Percentiles rank a stretch among this genome's conserved stretches.
phyloP scores from a whole-genome alignment of 2,797 vertebrate genomes.

The Mormyrops attenuatus region DNA sequence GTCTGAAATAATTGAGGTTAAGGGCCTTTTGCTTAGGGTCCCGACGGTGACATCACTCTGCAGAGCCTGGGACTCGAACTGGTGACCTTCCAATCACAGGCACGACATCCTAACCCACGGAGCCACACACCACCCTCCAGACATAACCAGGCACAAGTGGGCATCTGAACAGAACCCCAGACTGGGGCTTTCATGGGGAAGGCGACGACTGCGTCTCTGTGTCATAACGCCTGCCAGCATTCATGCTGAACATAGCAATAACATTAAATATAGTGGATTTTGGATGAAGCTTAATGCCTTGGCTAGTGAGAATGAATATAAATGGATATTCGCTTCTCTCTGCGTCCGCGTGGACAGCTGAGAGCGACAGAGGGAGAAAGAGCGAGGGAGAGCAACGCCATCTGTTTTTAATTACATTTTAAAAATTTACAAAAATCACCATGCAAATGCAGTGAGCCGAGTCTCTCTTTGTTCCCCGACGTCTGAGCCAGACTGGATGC shows the following conservation, averaged over 20 bases:
- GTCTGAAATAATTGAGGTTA: not conserved
- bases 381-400: not conserved
- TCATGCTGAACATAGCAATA: not conserved
- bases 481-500: not conserved
- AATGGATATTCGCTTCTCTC: not conserved
- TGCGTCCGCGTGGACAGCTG: not conserved
- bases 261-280: not conserved
- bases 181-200: not conserved
- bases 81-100: not conserved
- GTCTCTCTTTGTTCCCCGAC: not conserved
- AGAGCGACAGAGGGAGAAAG: not conserved
- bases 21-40: not conserved
- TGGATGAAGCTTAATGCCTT: not conserved
- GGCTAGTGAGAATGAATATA: constrained; percentile 2
- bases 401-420: constrained; percentile 23
- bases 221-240: not conserved
- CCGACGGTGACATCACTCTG: not conserved
- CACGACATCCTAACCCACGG: not conserved
- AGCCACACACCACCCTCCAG: not conserved
- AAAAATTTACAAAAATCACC: constrained; percentile 20
- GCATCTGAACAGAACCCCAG: not conserved
- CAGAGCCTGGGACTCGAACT: not conserved
- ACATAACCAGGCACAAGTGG: not conserved
- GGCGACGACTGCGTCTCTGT: not conserved
- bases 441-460: not conserved